Base-by-base conservation (phyloP, 2,797 vertebrate species). In the Tadarida brasiliensis region DNA sequence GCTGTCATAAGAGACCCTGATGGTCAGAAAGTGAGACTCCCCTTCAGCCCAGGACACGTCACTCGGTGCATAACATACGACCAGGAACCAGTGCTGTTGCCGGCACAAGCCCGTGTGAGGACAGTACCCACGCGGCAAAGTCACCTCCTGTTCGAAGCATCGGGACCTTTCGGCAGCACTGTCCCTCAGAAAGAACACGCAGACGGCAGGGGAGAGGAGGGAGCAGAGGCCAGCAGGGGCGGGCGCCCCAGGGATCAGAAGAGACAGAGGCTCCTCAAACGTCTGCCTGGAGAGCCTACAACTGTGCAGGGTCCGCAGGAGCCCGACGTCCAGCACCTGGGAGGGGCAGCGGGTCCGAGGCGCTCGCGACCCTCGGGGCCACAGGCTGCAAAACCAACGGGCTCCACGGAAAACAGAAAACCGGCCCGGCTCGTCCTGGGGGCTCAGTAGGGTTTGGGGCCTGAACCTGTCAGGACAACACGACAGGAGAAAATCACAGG, bases 221-320 rank as follows among this genome's bases (percentile, higher is more conserved):
- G 14, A 20, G 35, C 35, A 81, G 2, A n/a, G 19, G 22, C 2
- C 35, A 33, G 2, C 7, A 2, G 39, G 70, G 16, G n/a, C 0
- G 0, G 33, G 11, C 1, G 11, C 8, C 17, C 67, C 1, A 0
- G 1, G 9, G 4, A 1, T 2, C 14, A n/a, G 4, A 12, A 15
- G 7, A 5, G 28, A 3, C 14, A 30, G 16, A n/a, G 17, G 28
- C 39, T 26, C 2, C 0, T 4, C 39, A 1, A 4, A 7, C 1
- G 3, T 1, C 54, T 15, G 1, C 56, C n/a, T 2, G 6, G 19
- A 26, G 54, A 26, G 30, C 0, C 0, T 5, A 10, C 35, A 11
- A 6, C 0, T 3, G 5, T 0, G 5, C 15, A 24, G 30, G 30
- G 26, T 4, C 1, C 6, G 0, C 4, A 9, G 35, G 19, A 63